Evolutionary conservation across 2,113 vertebrate species (phyloP).

Genomic region (Pygoscelis adeliae): DNA sequence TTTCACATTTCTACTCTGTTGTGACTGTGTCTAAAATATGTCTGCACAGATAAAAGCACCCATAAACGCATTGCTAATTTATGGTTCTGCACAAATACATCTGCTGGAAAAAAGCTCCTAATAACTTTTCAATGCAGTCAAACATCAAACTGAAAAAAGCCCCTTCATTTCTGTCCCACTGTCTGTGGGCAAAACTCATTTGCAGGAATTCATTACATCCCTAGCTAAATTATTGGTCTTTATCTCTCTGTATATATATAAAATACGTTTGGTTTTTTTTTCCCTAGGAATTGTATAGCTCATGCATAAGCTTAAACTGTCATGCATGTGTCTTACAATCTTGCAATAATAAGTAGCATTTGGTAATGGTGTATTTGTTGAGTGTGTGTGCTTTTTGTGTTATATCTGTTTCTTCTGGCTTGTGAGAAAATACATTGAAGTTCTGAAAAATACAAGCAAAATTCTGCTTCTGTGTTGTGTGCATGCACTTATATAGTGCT

Average conservation of each 20-base stretch:
- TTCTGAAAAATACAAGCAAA: background rate
- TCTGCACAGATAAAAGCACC: constrained; percentile 7
- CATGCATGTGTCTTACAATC: background rate
- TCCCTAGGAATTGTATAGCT: background rate
- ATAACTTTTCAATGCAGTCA: background rate
- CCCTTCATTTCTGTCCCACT: background rate
- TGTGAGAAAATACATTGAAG: background rate
- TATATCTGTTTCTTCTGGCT: background rate
- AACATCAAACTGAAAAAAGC: background rate
- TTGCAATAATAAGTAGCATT: background rate
- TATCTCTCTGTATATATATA: background rate
- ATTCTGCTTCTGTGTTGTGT: background rate
- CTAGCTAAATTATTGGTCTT: background rate
- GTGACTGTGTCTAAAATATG: constrained; percentile 12
- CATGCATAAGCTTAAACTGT: background rate
- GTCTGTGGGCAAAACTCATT: background rate
- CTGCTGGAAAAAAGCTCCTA: background rate
- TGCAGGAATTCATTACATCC: background rate
- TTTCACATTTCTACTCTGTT: constrained; percentile 27
- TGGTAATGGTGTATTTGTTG: background rate
- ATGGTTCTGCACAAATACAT: background rate
- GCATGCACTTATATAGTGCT: background rate
- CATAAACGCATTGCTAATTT: background rate
- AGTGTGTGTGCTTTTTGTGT: background rate
- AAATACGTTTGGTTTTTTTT: rapidly evolving